These are phyloP conservation scores for Acanthosepion pharaonis DNA, from an alignment of 2,888 invertebrate genomes.

Conservation along the genomic window DNA sequence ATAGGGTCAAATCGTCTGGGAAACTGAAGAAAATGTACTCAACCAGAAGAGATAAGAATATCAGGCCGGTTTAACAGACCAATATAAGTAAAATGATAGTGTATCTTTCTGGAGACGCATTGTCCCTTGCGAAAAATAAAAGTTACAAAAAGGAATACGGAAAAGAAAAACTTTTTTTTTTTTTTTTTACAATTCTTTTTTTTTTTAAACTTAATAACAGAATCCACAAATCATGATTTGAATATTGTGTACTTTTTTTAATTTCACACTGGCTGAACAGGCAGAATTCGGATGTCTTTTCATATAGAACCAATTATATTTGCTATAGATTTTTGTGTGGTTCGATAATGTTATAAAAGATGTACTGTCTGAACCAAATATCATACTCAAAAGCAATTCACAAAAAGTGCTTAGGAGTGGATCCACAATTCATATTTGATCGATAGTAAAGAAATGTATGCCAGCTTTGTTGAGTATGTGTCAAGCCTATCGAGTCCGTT, in stretches of 20 bases:
- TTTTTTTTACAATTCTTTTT: too few species aligned
- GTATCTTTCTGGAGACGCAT: too few species aligned
- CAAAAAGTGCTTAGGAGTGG: background rate
- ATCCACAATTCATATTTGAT: background rate
- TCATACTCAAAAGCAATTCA: background rate
- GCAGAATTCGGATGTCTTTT: background rate
- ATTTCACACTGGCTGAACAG: background rate
- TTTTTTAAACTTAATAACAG: background rate
- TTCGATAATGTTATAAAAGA: background rate
- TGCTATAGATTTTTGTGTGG: background rate
- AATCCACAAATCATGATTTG: constrained; percentile 15
- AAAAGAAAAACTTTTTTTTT: too few species aligned
- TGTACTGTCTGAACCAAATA: background rate
- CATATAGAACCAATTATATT: constrained; percentile 10
- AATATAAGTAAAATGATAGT: too few species aligned
- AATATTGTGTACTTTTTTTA: constrained; percentile 4
- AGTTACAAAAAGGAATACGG: too few species aligned
- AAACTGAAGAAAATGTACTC: too few species aligned
- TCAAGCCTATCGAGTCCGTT: background rate
- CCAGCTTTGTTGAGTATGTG: background rate
- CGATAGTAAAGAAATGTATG: background rate
- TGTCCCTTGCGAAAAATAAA: too few species aligned
- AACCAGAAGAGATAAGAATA: too few species aligned
- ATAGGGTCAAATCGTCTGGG: too few species aligned
- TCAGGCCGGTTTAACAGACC: too few species aligned